Evolutionary conservation across 2,888 invertebrate species (phyloP), one percentile per base, ranked within the genome.

Genomic region (Crossocerus cetratus): DNA sequence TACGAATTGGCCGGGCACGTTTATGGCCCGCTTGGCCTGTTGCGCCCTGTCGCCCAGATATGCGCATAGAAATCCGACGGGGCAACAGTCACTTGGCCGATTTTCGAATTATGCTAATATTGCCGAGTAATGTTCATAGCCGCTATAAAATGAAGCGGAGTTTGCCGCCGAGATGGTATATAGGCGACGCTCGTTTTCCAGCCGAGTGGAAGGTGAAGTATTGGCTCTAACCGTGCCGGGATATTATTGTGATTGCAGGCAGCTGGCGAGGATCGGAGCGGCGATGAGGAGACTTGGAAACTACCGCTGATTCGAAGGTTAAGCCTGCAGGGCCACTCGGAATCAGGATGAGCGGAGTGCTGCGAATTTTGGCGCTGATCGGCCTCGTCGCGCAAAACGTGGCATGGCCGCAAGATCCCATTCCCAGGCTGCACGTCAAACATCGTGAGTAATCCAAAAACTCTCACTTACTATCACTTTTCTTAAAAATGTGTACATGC

Each of bases 351-450:
- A 86, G 80, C 77, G 83, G 80, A 74, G 80, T 84, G 77, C 80
- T 88, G 77, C 83, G 83, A 84, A 82, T 88, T 86, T 84, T 89
- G 90, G 91, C 92, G 87, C 87, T 93, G 84, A 89, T 93, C 84
- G 90, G 92, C 84, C 90, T 93, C 85, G 92, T 91, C 91, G 90
- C 91, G 88, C 91, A 92, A 89, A 92, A 92, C 84, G 92, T 93
- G 87, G 94, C 94, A 84, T 95, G 95, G 95, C 93, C 94, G 90
- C 94, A 94, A 84, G 95, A 95, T 91, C 92, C 93, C 78, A 92
- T 93, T 87, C 93, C 95, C 82, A 93, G 94, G 90, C 91, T 95
- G 86, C 92, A 93, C 90, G 91, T 93, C 86, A 93, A 93, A 91
- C 92, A 92, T 90, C 93, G 94, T 94, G 89, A 92, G 92, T 88